Evolutionary conservation across 2,888 invertebrate genomes (phyloP).

Genomic region (Lacanobia wlatinum): DNA sequence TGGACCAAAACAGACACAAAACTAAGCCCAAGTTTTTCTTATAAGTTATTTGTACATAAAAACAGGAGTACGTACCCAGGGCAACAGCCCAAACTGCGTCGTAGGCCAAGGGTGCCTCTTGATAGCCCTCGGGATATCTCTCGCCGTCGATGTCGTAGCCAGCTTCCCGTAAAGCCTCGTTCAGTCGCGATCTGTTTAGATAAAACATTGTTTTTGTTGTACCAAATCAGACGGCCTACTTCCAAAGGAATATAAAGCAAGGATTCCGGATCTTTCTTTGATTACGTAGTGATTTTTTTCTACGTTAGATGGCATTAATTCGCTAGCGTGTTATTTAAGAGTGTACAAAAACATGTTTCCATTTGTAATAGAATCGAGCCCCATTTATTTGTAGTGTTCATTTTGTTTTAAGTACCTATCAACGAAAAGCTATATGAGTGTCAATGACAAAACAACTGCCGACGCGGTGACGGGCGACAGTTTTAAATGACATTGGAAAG

Average conservation of each 20-base stretch:
- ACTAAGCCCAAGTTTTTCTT: constrained; percentile 38
- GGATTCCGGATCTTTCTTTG: constrained; percentile 45
- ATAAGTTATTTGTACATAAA: constrained; percentile 57
- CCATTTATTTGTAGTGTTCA: constrained; percentile 7
- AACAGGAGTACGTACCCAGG: constrained; percentile 91
- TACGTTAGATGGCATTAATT: constrained; percentile 34
- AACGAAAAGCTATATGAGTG: background rate
- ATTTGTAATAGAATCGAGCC: background rate
- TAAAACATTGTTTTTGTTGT: constrained; percentile 70
- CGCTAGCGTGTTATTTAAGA: constrained; percentile 10
- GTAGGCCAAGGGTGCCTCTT: constrained; percentile 99
- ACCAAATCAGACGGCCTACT: constrained; percentile 55
- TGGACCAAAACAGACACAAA: constrained; percentile 17
- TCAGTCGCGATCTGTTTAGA: constrained; percentile 93
- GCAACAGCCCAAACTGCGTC: constrained; percentile 99
- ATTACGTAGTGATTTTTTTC: constrained; percentile 38
- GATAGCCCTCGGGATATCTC: constrained; percentile 97
- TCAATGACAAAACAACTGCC: constrained; percentile 7
- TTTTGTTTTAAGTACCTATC: constrained; percentile 19
- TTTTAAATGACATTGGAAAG: constrained; percentile 30
- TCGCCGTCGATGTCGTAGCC: constrained; percentile 97
- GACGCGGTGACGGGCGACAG: too few species aligned
- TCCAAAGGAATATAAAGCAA: constrained; percentile 48
- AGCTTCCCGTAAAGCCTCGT: constrained; percentile 94
- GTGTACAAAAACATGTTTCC: background rate